Conservation (phyloP, 2,888 invertebrate species). For the Rhingia campestris region DNA sequence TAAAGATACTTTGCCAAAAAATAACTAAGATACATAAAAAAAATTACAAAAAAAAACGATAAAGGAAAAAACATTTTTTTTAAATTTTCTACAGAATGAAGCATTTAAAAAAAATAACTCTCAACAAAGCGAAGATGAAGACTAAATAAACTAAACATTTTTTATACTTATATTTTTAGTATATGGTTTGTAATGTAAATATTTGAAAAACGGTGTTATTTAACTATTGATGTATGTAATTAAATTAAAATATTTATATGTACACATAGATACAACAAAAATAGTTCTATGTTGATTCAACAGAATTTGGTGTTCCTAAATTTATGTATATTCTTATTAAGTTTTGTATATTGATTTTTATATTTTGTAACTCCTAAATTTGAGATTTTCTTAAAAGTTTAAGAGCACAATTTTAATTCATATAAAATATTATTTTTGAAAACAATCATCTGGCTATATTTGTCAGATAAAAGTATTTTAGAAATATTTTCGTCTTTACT, state of each 20-base stretch:
- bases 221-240: slow-evolving; percentile 70
- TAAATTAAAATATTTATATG: slow-evolving; percentile 24
- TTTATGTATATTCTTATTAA: slow-evolving; percentile 15
- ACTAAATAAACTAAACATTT: slow-evolving; percentile 65
- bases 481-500: no score
- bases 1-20: slow-evolving; percentile 63
- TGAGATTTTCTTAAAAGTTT: no score
- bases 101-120: slow-evolving; percentile 50
- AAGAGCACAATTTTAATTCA: no score
- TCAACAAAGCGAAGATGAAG: slow-evolving; percentile 72
- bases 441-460: no score
- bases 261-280: slow-evolving; percentile 11
- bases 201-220: slow-evolving; percentile 41
- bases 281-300: slow-evolving; percentile 45
- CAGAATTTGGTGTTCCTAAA: slow-evolving; percentile 41
- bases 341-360: background rate
- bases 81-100: slow-evolving; percentile 72
- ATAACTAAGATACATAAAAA: slow-evolving; percentile 24
- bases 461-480: no score
- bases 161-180: slow-evolving; percentile 64
- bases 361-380: no score
- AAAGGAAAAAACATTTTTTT: slow-evolving; percentile 27
- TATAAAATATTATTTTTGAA: no score
- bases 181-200: slow-evolving; percentile 56
- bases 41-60: slow-evolving; percentile 1